Base-by-base conservation (phyloP, 2,113 vertebrate species). In the Antigone vipio region DNA sequence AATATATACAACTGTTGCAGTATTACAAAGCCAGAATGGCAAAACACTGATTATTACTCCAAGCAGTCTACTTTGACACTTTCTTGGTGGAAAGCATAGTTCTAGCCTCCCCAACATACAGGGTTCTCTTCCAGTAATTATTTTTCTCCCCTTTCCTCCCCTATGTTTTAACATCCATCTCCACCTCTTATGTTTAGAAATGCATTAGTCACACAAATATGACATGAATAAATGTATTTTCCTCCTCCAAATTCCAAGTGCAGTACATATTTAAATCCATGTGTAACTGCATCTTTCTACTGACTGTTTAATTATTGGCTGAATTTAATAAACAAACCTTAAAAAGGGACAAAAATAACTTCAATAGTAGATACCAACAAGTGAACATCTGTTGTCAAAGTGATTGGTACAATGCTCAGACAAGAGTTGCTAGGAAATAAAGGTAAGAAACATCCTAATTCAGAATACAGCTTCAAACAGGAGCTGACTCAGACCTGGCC, bases 401-500 rank as follows among this genome's bases (percentile, higher is more conserved):
- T n/a, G 56, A 93, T 56, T 2, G 0, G 22, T 64, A 87, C 56
- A 95, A 66, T 62, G 66, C 77, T 85, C 60, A 38, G 66, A 94
- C 1, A 0, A 0, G 11, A 92, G 89, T 40, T 96, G 92, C 94
- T 94, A 94, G 73, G 93, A 93, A 96, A 96, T 91, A 72, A 68
- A 94, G 40, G 60, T 85, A 85, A 83, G 75, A 84, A 92, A 60
- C 80, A 87, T 84, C 60, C 22, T 68, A 66, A 89, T 87, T 95
- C 60, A 85, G 45, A 89, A 45, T n/a, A 86, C n/a, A 72, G 56
- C 58, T 91, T 93, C 60, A 72, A 94, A 95, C 34, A 85, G 29
- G 34, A 89, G 84, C 77, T 88, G 84, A 91, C 77, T 95, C 91
- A 95, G 89, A 91, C 52, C 56, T 49, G 77, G 44, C 44, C 73